A percentile compares a stretch with the other conserved stretches of the same genome.
Conservation (phyloP, 1,140 invertebrate species). For the Nephila pilipes region DNA sequence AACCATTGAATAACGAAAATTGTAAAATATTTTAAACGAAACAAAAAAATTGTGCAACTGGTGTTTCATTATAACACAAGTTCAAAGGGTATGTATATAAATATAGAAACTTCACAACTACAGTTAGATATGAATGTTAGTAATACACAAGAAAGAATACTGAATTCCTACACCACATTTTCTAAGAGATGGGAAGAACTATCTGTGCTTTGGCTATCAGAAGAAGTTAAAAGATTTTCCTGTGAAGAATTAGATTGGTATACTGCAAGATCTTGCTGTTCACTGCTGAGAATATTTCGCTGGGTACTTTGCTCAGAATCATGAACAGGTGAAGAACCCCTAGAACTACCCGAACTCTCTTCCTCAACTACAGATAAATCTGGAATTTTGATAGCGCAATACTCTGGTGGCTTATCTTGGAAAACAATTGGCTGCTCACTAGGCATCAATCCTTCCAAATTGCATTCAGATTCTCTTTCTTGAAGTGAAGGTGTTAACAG, state of each 20-base stretch:
- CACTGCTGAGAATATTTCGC: background rate
- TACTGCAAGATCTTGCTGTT: background rate
- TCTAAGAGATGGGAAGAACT: conserved; percentile 53
- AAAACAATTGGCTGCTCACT: conserved; percentile 37
- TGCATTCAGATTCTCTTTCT: background rate
- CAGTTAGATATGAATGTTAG: background rate
- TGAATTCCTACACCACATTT: background rate
- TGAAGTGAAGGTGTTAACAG: background rate
- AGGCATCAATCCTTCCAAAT: background rate
- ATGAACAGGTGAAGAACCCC: conserved; percentile 51
- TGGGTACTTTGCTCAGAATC: background rate
- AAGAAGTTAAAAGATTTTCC: conserved; percentile 50
- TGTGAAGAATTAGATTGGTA: conserved; percentile 39
- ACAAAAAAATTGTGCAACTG: background rate
- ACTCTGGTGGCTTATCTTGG: conserved; percentile 53
- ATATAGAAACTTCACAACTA: background rate
- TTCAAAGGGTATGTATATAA: background rate
- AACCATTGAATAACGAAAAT: background rate
- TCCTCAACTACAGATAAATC: conserved; percentile 66
- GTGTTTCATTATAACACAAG: background rate
- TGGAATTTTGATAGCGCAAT: conserved; percentile 64
- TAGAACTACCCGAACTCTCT: conserved; percentile 27
- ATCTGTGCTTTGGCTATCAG: conserved; percentile 68
- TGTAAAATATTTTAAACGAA: background rate
- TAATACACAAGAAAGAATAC: background rate